Evolutionary conservation across 2,888 invertebrate species (phyloP), one percentile per base, ranked within the genome.

Genomic region (Gasteruption jaculator): DNA sequence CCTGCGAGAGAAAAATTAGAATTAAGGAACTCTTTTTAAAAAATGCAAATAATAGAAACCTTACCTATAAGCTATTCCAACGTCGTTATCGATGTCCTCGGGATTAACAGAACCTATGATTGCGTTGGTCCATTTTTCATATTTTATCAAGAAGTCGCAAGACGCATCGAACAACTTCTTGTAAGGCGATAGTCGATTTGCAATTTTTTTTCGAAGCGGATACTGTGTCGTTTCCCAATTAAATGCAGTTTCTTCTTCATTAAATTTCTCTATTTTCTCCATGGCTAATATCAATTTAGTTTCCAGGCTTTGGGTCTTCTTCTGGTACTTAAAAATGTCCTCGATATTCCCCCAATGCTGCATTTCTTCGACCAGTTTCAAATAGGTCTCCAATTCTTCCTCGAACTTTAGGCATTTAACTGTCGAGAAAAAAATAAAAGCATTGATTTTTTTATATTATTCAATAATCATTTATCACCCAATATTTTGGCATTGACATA

Each of bases 221-320:
- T 95, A 96, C 54, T 88, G 85, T 0, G 94, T 91, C 4, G 83
- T 72, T 58, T 92, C 89, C 82, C 88, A 94, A n/a, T 86, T 88
- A 63, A 87, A 95, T 1, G 91, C 79, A 1, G 76, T 73, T 67
- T 96, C 96, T 68, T 96, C 95, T 65, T 86, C 86, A 66, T 96
- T 96, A 56, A 96, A 92, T 45, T 83, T 82, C 59, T 93, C 91
- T 49, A 94, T 91, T 53, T 81, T 83, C 38, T 81, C 79, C 72
- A 90, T 81, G 2, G 92, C 94, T 4, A 73, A 68, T 33, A 82
- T 73, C 48, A 92, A 76, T 76, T 81, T 79, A 43, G 82, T 80
- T 65, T 93, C 90, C 37, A 96, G 73, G 33, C 78, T 76, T 31
- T 80, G 80, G 0, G 92, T 86, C 48, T 86, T 85, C 38, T 81